A percentile compares a stretch with the other conserved stretches of the same genome.
Conservation (phyloP, 23 tunicate genomes). For the Ascidia mentula region DNA sequence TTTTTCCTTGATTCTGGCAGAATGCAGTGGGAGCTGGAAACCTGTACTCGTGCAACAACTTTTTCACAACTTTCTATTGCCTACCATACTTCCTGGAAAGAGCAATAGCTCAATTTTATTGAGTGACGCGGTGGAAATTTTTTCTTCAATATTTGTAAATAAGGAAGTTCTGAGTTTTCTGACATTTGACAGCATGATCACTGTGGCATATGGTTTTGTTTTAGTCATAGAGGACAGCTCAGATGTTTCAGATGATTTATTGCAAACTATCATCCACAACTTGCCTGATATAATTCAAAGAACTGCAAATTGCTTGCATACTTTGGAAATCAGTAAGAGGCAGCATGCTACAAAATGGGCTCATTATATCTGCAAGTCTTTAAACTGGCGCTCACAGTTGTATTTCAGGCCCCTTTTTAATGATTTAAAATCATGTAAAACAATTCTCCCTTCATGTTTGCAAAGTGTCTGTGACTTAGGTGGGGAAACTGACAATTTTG, state of each 20-base stretch:
- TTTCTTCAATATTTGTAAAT: neutral
- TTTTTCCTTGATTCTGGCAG: neutral
- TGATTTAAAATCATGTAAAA: neutral
- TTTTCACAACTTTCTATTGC: neutral
- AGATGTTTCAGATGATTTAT: neutral
- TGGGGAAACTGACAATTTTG: neutral
- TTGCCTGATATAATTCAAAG: neutral
- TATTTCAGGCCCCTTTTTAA: neutral
- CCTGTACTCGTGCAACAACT: neutral
- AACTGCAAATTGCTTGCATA: neutral
- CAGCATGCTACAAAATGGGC: neutral
- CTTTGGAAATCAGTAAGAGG: neutral
- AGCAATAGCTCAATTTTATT: neutral
- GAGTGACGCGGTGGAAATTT: neutral
- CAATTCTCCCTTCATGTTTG: neutral
- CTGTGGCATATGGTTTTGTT: neutral
- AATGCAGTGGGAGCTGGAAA: neutral
- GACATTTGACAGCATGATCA: neutral
- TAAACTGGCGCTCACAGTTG: constrained; percentile 11
- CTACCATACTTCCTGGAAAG: neutral
- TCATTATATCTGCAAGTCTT: neutral
- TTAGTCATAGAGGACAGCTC: neutral
- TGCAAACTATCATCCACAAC: neutral
- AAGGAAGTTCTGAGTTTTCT: neutral
- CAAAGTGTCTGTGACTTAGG: neutral